A percentile compares a stretch with the other conserved stretches of the same genome.
Conservation (phyloP, 2,888 invertebrate genomes). For the Zygaena filipendulae region DNA sequence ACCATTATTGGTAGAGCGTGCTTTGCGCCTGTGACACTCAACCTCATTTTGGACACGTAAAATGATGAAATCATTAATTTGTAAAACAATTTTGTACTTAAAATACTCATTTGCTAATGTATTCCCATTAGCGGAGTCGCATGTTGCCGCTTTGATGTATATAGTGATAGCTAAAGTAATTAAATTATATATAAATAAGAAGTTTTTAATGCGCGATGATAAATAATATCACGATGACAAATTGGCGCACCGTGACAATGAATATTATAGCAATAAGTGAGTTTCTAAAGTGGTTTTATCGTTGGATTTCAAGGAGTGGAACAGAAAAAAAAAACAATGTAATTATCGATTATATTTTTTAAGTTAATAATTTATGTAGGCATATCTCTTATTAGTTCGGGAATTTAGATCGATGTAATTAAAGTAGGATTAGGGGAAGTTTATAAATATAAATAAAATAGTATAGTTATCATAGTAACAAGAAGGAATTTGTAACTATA, state of each 20-base stretch:
- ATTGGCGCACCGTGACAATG: constrained; percentile 29
- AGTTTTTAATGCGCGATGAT: too few relatives aligned
- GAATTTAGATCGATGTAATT: constrained; percentile 54
- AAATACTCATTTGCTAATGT: too few relatives aligned
- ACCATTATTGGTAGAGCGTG: too few relatives aligned
- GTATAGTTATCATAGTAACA: constrained; percentile 33
- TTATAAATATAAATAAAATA: constrained; percentile 49
- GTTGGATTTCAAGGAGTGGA: constrained; percentile 27
- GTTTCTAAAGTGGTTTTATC: constrained; percentile 21
- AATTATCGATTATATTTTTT: constrained; percentile 40
- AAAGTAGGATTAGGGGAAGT: constrained; percentile 52
- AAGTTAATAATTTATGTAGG: constrained; percentile 43
- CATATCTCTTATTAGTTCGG: constrained; percentile 28
- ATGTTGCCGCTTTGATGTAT: too few relatives aligned
- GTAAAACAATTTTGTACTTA: too few relatives aligned
- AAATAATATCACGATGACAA: too few relatives aligned
- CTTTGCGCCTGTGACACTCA: too few relatives aligned
- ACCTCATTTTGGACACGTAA: too few relatives aligned
- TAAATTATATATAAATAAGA: too few relatives aligned
- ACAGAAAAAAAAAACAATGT: constrained; percentile 30
- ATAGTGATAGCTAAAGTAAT: too few relatives aligned
- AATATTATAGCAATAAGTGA: constrained; percentile 50
- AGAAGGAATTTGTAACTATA: constrained; percentile 66
- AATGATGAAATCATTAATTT: too few relatives aligned
- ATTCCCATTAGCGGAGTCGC: too few relatives aligned